Evolutionary conservation across 2,888 invertebrate genomes (phyloP).

Genomic region (Morpho achilles): DNA sequence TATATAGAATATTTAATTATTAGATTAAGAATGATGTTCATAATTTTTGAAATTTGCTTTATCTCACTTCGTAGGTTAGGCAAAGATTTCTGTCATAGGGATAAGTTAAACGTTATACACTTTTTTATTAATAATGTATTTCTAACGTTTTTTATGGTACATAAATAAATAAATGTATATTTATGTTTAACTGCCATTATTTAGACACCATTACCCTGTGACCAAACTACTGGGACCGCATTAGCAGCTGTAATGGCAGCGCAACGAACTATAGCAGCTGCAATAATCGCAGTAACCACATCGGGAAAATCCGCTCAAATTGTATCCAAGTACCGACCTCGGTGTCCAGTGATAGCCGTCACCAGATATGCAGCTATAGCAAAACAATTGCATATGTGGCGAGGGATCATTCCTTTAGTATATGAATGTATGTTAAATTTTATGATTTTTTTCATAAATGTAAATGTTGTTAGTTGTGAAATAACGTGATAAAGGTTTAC

Average conservation of each 20-base stretch:
- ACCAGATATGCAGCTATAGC: slow-evolving; percentile 81
- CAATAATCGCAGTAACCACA: slow-evolving; percentile 83
- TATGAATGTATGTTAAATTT: slow-evolving; percentile 74
- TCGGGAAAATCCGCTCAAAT: slow-evolving; percentile 81
- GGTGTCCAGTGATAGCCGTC: slow-evolving; percentile 85
- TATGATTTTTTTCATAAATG: too few species aligned
- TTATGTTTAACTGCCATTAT: slow-evolving; percentile 3
- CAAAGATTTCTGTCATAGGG: too few species aligned
- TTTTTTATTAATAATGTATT: too few species aligned
- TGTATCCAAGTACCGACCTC: slow-evolving; percentile 83
- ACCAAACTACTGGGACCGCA: slow-evolving; percentile 84
- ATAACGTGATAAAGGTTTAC: too few species aligned
- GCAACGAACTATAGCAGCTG: slow-evolving; percentile 83
- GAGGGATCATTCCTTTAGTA: slow-evolving; percentile 82
- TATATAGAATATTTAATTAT: too few species aligned
- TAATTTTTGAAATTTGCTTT: too few species aligned
- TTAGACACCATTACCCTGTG: slow-evolving; percentile 74
- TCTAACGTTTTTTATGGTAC: too few species aligned
- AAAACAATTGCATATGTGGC: slow-evolving; percentile 82
- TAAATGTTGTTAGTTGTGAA: too few species aligned
- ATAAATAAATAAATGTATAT: not conserved
- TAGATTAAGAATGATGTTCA: too few species aligned
- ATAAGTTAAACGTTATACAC: too few species aligned
- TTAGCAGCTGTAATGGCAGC: slow-evolving; percentile 87
- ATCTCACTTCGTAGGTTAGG: too few species aligned